These are phyloP conservation scores for Ceratina australensis DNA, from an alignment of 1,140 invertebrate species.

Conservation along the genomic window DNA sequence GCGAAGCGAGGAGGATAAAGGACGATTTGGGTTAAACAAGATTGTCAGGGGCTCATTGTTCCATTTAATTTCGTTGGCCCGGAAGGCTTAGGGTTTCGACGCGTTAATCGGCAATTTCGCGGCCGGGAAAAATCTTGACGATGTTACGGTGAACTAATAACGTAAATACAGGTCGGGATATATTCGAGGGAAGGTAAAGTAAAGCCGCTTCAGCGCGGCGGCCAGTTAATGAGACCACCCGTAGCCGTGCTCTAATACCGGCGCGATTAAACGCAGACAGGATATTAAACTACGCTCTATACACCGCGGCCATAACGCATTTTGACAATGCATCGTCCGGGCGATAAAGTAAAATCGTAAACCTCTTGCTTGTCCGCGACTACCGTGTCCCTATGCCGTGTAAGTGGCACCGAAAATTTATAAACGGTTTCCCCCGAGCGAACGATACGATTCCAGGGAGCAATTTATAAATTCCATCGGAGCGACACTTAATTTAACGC, in stretches of 20 bases:
- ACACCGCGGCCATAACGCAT: conserved; percentile 69
- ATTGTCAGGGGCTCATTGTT: conserved; percentile 34
- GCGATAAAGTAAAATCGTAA: conserved; percentile 74
- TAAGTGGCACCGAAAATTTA: conserved; percentile 15
- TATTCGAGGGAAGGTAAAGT: conserved; percentile 61
- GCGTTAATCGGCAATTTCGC: conserved; percentile 59
- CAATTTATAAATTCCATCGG: not conserved
- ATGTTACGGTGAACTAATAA: conserved; percentile 68
- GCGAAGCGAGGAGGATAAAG: conserved; percentile 8
- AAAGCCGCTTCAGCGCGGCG: conserved; percentile 60
- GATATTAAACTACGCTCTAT: conserved; percentile 75
- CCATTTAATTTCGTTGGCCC: conserved; percentile 48
- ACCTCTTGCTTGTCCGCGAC: conserved; percentile 64
- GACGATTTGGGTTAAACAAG: conserved; percentile 10
- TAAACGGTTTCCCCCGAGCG: not conserved
- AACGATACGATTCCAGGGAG: not conserved
- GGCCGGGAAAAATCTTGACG: conserved; percentile 49
- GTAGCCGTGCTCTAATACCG: conserved; percentile 70
- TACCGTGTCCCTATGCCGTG: not conserved
- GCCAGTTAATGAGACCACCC: conserved; percentile 74
- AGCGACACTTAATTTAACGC: not conserved
- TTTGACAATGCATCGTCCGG: conserved; percentile 74
- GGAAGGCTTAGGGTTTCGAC: conserved; percentile 25
- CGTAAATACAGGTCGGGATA: conserved; percentile 62
- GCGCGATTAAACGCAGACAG: conserved; percentile 76